A percentile compares a stretch with the other conserved stretches of the same genome.
These are phyloP conservation scores for Listronotus bonariensis DNA, from an alignment of 1,140 invertebrate species.

Conservation along the genomic window DNA sequence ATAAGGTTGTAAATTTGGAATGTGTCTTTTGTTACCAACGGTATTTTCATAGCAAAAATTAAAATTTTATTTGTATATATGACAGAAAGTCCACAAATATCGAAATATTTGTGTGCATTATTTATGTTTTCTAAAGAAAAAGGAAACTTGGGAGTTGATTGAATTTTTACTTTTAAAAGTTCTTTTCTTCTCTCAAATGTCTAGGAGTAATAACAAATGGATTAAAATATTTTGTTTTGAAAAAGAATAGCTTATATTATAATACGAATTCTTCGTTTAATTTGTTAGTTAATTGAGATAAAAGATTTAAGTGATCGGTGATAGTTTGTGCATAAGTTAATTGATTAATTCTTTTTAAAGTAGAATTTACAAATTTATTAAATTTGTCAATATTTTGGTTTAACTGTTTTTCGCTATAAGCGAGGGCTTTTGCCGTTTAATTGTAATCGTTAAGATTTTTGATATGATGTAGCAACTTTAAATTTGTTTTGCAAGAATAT, in stretches of 20 bases:
- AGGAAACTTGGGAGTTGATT: constrained; percentile 15
- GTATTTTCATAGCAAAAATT: constrained; percentile 19
- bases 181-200: neutral
- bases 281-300: constrained; percentile 13
- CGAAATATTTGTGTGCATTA: no score
- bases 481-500: no score
- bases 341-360: neutral
- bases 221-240: constrained; percentile 33
- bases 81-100: no score
- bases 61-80: no score
- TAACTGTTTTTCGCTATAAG: no score
- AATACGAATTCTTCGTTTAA: constrained; percentile 24
- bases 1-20: constrained; percentile 17
- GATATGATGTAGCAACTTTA: no score
- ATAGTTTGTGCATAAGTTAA: no score
- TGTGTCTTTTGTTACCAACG: neutral
- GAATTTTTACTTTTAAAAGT: constrained; percentile 15
- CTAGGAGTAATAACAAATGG: no score
- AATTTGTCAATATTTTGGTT: neutral
- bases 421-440: neutral
- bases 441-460: no score
- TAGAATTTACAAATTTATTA: neutral
- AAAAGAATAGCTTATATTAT: constrained; percentile 15
- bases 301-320: no score
- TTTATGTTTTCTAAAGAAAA: no score